Conservation (phyloP, 2,113 vertebrate genomes). For the Prolemur simus region DNA sequence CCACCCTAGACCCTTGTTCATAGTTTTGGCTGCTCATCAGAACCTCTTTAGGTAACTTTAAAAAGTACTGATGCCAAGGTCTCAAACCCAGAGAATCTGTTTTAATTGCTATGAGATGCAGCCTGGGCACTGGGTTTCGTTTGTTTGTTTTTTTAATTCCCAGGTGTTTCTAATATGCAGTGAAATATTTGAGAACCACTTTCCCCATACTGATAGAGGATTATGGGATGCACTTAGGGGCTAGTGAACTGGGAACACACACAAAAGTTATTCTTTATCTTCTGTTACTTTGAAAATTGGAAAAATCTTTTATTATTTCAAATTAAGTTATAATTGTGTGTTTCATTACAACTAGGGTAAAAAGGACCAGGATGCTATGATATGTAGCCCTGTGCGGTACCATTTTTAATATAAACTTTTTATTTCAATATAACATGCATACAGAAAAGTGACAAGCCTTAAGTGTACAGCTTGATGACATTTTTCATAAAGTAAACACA, state of each 20-base stretch:
- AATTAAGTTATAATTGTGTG: not conserved
- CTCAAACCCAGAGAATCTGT: not conserved
- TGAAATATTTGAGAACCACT: slow-evolving; percentile 31
- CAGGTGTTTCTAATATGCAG: not conserved
- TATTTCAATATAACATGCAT: not conserved
- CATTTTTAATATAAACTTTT: slow-evolving; percentile 20
- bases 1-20: not conserved
- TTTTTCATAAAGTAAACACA: slow-evolving; percentile 36
- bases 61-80: not conserved
- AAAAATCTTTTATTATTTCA: not conserved
- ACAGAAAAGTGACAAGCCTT: not conserved
- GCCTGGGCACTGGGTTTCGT: not conserved
- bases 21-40: not conserved
- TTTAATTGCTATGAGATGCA: not conserved
- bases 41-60: not conserved
- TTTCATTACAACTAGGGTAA: not conserved
- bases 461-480: not conserved
- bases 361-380: not conserved
- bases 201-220: not conserved
- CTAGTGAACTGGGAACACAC: not conserved
- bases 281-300: slow-evolving; percentile 6
- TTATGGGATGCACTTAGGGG: not conserved
- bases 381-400: not conserved
- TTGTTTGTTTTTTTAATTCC: not conserved
- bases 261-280: not conserved